Evolutionary conservation across 2,113 vertebrate genomes (phyloP), one percentile per base, ranked within the genome.

Genomic region (Ophthalmolycus amberensis): DNA sequence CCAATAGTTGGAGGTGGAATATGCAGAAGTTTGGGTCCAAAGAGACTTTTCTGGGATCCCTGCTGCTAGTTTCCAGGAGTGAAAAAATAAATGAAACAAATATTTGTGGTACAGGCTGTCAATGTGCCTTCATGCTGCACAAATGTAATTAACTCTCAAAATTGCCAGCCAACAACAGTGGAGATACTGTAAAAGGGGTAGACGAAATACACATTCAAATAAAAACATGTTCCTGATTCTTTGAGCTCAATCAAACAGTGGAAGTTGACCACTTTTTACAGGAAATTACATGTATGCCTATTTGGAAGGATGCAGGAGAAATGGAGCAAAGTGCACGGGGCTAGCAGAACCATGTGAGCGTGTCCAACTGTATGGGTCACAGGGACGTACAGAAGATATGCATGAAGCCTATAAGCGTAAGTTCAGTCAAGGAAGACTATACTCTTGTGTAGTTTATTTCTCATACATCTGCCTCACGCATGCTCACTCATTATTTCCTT

Each of bases 81-180:
- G 32, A 12, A 5, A 5, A 37, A 34, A 44, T 20, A 42, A 66
- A 29, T 56, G 14, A 52, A 68, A 69, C 20, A 70, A 14, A 37
- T 46, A 2, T 16, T 32, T n/a, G 9, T 12, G 38, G 62, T 38
- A 12, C 29, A 27, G 40, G 22, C 46, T 38, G 38, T 27, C 60
- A 20, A 44, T 69, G 58, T 56, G 20, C 14, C 3, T 32, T 70
- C 72, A 63, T 56, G 56, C 56, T 20, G 42, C 1, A 4, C 18
- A 75, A 75, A 81, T 54, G 27, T 64, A 63, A 76, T 76, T 63
- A 59, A 46, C 37, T 22, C 1, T 52, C 25, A 64, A 25, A 63
- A 25, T 0, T 9, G 12, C 6, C 46, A 48, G 15, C 44, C 12
- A 20, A 3, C 32, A 42, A 71, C 4, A 9, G 8, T 27, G 44